These are phyloP conservation scores for Scomberomorus guttatus DNA, from an alignment of 2,797 vertebrate genomes.

Conservation along the genomic window DNA sequence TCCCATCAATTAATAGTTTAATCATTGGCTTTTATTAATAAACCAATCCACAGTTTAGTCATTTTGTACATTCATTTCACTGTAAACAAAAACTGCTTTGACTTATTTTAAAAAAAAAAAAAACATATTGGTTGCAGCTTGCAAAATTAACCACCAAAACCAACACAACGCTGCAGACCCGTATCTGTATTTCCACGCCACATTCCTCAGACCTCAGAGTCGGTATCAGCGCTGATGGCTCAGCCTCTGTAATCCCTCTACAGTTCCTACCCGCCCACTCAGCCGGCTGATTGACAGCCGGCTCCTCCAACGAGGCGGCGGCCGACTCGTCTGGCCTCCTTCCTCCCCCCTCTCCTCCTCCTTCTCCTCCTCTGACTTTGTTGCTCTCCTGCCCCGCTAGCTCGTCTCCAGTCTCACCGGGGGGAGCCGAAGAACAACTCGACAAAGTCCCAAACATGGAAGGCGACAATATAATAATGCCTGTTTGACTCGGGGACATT, in stretches of 20 bases:
- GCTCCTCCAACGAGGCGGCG: conserved; percentile 53
- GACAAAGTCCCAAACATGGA: conserved; percentile 73
- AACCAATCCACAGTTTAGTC: neutral
- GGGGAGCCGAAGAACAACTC: conserved; percentile 60
- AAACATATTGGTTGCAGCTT: neutral
- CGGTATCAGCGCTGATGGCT: conserved; percentile 42
- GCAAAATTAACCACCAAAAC: neutral
- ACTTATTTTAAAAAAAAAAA: neutral
- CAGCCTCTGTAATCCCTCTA: conserved; percentile 62
- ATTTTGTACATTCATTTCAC: neutral
- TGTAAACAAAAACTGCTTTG: neutral
- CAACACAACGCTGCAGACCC: neutral
- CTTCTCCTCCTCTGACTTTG: conserved; percentile 48
- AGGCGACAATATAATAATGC: conserved; percentile 78
- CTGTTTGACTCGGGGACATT: conserved; percentile 68
- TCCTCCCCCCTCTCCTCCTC: neutral
- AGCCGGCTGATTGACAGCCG: conserved; percentile 47
- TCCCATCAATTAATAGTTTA: neutral
- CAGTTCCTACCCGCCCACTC: conserved; percentile 60
- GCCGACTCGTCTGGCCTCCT: conserved; percentile 30
- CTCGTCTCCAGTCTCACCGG: conserved; percentile 52
- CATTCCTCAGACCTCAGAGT: conserved; percentile 53
- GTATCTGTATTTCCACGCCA: conserved; percentile 33
- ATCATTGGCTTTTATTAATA: neutral
- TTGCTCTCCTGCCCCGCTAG: conserved; percentile 51